These are phyloP conservation scores for Aphelenchoides besseyi DNA, from an alignment of 1,140 invertebrate species.

Conservation along the genomic window DNA sequence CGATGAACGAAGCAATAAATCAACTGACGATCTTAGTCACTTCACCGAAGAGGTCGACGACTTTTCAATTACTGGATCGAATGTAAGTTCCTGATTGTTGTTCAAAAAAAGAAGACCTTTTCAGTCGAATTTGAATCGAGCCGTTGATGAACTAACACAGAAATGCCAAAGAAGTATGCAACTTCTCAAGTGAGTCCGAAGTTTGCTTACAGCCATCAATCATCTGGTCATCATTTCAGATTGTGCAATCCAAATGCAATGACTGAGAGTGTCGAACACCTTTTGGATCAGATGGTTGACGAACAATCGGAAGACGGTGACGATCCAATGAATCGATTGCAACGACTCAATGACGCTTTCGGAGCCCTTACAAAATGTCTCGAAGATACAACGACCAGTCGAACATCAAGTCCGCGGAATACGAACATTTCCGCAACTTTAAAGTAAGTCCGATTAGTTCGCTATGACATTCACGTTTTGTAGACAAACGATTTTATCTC, in stretches of 20 bases:
- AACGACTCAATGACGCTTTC: constrained; percentile 39
- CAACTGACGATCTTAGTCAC: constrained; percentile 48
- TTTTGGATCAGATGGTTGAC: constrained; percentile 40
- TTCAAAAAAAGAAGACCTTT: too few relatives aligned
- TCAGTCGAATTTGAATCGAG: constrained; percentile 31
- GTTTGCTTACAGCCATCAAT: not conserved
- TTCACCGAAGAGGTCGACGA: constrained; percentile 40
- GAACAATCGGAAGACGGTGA: constrained; percentile 11
- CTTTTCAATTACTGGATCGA: constrained; percentile 25
- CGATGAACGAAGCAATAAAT: constrained; percentile 45
- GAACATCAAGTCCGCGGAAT: not conserved
- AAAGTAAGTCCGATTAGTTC: not conserved
- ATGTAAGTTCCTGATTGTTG: not conserved
- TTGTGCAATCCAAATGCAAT: constrained; percentile 46
- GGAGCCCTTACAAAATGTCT: constrained; percentile 43
- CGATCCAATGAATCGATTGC: constrained; percentile 25
- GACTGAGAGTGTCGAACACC: constrained; percentile 44
- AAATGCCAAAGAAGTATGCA: constrained; percentile 46
- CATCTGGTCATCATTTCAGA: constrained; percentile 16
- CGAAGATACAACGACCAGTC: not conserved
- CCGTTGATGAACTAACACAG: constrained; percentile 47
- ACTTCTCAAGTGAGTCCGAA: constrained; percentile 40
- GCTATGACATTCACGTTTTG: not conserved
- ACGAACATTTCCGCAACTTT: not conserved
- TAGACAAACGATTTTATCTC: not conserved